phyloP scores from a whole-genome alignment of 2,888 invertebrate genomes.

The Limnephilus rhombicus region DNA sequence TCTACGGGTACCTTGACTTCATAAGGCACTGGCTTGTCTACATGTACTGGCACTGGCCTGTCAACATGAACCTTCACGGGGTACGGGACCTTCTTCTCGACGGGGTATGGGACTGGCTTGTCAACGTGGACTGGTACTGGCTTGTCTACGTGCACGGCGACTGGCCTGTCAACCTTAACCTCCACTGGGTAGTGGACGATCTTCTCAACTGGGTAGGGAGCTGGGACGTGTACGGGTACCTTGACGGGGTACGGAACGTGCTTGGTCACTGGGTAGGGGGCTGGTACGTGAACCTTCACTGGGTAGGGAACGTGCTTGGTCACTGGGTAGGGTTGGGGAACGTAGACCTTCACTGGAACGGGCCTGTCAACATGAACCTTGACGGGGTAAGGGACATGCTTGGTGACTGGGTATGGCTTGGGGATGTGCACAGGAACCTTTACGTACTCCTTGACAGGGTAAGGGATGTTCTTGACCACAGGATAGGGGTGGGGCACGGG shows the following conservation, averaged over 20 bases:
- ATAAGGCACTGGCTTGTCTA: conserved; percentile 87
- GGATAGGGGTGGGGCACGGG: conserved; percentile 84
- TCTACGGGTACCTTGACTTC: conserved; percentile 85
- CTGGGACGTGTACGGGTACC: conserved; percentile 84
- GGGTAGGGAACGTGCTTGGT: conserved; percentile 82
- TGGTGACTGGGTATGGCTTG: conserved; percentile 83
- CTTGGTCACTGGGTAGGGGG: conserved; percentile 86
- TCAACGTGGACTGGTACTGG: conserved; percentile 85
- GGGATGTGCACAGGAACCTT: conserved; percentile 83
- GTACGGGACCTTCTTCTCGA: conserved; percentile 84
- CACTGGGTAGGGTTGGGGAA: conserved; percentile 81
- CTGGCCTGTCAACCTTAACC: conserved; percentile 83
- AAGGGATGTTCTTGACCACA: conserved; percentile 82
- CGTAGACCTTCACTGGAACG: conserved; percentile 82
- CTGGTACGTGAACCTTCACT: conserved; percentile 84
- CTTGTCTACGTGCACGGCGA: conserved; percentile 83
- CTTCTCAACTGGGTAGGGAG: conserved; percentile 87
- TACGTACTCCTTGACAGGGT: conserved; percentile 81
- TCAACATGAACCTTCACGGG: conserved; percentile 84
- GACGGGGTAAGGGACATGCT: conserved; percentile 79
- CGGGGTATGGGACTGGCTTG: conserved; percentile 86
- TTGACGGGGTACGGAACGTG: conserved; percentile 82
- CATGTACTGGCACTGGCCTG: conserved; percentile 85
- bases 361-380: conserved; percentile 79
- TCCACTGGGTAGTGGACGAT: conserved; percentile 84